Conservation (phyloP, 2,888 invertebrate genomes). For the Machimus atricapillus region DNA sequence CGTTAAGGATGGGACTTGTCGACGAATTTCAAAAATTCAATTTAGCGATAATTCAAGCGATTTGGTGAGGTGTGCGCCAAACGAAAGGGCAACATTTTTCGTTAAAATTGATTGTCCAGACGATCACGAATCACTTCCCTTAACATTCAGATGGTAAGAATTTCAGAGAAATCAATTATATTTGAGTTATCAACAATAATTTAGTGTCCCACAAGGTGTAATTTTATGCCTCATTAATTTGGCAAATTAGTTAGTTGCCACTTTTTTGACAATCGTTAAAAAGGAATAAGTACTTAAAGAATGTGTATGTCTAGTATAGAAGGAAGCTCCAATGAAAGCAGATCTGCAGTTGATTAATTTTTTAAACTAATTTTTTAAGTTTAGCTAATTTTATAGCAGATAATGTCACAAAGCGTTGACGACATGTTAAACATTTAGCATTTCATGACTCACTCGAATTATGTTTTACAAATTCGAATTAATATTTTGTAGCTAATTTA, state of each 20-base stretch:
- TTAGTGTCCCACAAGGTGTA: too few relatives aligned
- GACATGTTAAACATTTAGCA: not conserved
- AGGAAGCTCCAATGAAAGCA: not conserved
- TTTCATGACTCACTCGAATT: not conserved
- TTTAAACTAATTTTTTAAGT: too few relatives aligned
- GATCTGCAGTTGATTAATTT: not conserved
- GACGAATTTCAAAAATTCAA: constrained; percentile 50
- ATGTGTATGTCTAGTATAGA: not conserved
- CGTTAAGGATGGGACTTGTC: not conserved
- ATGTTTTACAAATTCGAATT: not conserved
- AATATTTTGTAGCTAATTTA: not conserved
- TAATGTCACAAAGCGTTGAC: not conserved
- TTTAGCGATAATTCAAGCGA: constrained; percentile 61
- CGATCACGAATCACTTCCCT: constrained; percentile 56
- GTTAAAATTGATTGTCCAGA: constrained; percentile 61
- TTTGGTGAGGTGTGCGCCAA: constrained; percentile 58
- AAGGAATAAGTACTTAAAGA: too few relatives aligned
- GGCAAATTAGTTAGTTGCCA: too few relatives aligned
- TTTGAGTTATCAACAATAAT: too few relatives aligned
- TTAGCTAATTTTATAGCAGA: not conserved
- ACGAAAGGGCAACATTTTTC: constrained; percentile 61
- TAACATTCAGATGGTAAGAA: constrained; percentile 61
- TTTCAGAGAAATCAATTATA: too few relatives aligned
- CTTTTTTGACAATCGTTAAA: too few relatives aligned
- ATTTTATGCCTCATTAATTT: too few relatives aligned